Evolutionary conservation across 2,888 invertebrate species (phyloP).

Genomic region (Pseudococcus longispinus): DNA sequence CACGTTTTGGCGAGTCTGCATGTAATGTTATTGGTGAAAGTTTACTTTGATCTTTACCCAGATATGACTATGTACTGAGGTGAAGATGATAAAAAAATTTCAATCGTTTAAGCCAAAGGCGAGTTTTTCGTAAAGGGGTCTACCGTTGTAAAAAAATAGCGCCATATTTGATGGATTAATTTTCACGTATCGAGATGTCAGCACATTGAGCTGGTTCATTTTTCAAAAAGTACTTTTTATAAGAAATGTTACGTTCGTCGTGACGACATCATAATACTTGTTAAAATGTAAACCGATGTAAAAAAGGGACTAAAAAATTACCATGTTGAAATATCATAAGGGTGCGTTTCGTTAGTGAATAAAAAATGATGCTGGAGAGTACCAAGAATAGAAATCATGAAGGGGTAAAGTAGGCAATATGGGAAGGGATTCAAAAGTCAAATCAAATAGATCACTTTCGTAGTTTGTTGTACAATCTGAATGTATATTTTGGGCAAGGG

Average conservation of each 20-base stretch:
- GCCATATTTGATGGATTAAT: background rate
- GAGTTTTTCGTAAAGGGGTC: background rate
- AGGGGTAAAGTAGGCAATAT: too few relatives aligned
- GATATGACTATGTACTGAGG: background rate
- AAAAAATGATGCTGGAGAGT: too few relatives aligned
- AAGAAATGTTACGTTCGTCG: background rate
- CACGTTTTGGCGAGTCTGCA: constrained; percentile 15
- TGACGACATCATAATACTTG: background rate
- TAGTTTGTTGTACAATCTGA: too few relatives aligned
- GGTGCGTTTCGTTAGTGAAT: too few relatives aligned
- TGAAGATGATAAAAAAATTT: background rate
- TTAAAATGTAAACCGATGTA: too few relatives aligned
- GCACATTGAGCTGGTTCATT: background rate
- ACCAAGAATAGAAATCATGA: too few relatives aligned
- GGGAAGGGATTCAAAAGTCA: too few relatives aligned
- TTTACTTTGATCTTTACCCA: constrained; percentile 29
- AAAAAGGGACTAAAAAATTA: too few relatives aligned
- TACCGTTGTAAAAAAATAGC: background rate
- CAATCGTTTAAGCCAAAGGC: constrained; percentile 7
- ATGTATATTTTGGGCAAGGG: too few relatives aligned
- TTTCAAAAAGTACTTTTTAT: background rate
- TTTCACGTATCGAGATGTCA: background rate
- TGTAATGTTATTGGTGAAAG: background rate
- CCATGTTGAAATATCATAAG: too few relatives aligned
- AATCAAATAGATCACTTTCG: too few relatives aligned